These are phyloP conservation scores for Epizoanthus illoricatus DNA, from an alignment of 92 coral and sea anemone species.

Conservation along the genomic window DNA sequence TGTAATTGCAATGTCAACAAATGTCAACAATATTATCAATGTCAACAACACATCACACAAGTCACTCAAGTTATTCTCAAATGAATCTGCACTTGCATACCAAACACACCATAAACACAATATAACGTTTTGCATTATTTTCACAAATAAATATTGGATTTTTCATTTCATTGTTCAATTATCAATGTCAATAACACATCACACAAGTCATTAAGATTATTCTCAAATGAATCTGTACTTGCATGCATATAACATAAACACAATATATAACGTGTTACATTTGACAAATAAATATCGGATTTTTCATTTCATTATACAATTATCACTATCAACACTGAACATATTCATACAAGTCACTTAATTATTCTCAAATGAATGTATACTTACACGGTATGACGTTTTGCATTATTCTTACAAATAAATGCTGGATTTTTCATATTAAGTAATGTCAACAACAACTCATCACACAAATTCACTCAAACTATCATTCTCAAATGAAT, in stretches of 20 bases:
- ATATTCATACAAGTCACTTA: too few species aligned
- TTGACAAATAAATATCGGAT: background rate
- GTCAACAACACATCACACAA: too few species aligned
- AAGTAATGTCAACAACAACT: too few species aligned
- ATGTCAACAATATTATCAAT: too few species aligned
- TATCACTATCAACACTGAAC: too few species aligned
- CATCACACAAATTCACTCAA: too few species aligned
- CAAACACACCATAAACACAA: background rate
- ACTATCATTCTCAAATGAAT: background rate
- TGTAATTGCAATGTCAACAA: too few species aligned
- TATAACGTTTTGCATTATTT: background rate
- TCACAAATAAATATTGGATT: background rate
- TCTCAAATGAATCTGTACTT: background rate
- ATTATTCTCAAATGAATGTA: background rate
- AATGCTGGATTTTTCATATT: too few species aligned
- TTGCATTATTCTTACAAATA: background rate
- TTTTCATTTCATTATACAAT: too few species aligned
- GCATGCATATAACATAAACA: background rate
- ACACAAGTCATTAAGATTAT: too few species aligned
- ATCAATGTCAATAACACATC: too few species aligned
- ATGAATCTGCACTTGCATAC: background rate
- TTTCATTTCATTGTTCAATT: too few species aligned
- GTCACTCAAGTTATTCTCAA: background rate
- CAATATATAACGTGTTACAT: background rate
- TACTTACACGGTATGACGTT: background rate